Percentiles rank a stretch among this genome's conserved stretches.
phyloP scores from a whole-genome alignment of 2,888 invertebrate species.

The Eudemis profundana region DNA sequence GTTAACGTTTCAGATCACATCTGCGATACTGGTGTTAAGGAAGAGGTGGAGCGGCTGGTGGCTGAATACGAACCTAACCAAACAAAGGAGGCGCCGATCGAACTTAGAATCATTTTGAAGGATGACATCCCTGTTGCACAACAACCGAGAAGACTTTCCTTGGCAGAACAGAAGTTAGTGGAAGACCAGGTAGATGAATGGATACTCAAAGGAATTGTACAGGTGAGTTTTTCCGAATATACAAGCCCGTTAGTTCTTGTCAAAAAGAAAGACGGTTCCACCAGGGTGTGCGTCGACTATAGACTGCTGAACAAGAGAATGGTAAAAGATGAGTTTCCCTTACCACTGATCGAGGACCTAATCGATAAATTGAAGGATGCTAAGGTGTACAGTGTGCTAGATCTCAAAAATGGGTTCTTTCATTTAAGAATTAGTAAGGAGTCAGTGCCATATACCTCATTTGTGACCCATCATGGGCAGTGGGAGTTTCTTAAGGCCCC shows the following conservation, averaged over 20 bases:
- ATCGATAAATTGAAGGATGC: constrained; percentile 14
- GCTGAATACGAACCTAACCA: constrained; percentile 29
- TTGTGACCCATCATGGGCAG: constrained; percentile 36
- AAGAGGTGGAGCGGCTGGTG: constrained; percentile 17
- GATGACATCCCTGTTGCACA: constrained; percentile 49
- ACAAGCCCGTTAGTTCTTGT: constrained; percentile 44
- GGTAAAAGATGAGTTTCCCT: constrained; percentile 44
- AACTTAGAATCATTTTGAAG: constrained; percentile 46
- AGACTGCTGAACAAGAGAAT: constrained; percentile 46
- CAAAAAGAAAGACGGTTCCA: constrained; percentile 45
- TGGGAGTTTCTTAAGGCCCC: constrained; percentile 45
- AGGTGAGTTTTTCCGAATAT: constrained; percentile 47
- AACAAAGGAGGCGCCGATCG: constrained; percentile 45
- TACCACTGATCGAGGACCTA: constrained; percentile 35
- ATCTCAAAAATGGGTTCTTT: constrained; percentile 29
- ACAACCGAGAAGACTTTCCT: constrained; percentile 47
- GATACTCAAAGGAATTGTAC: constrained; percentile 40
- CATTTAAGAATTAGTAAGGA: constrained; percentile 26
- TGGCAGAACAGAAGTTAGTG: constrained; percentile 43
- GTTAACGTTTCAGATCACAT: constrained; percentile 18
- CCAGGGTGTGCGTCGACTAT: constrained; percentile 46
- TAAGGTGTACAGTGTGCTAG: constrained; percentile 20
- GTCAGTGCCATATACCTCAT: constrained; percentile 32
- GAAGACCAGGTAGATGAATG: constrained; percentile 46
- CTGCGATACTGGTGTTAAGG: background rate